Evolutionary conservation across 2,113 vertebrate species (phyloP).

Genomic region (Butastur rufipennis): DNA sequence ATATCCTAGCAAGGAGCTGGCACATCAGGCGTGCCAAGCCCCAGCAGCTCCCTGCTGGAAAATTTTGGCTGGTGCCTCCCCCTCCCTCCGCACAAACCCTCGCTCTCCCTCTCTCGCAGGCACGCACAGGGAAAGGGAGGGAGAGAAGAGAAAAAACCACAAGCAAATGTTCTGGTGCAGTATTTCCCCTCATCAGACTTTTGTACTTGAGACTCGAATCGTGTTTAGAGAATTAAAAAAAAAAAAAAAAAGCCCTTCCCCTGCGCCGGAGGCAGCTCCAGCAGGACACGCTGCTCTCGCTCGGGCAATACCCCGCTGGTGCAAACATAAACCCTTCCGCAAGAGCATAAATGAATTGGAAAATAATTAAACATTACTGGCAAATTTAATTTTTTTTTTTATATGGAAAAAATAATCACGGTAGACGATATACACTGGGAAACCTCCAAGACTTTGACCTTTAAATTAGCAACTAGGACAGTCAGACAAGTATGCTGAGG

Average conservation of each 20-base stretch:
- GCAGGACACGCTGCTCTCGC: background rate
- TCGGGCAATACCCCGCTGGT: background rate
- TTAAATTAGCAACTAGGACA: slow-evolving; percentile 34
- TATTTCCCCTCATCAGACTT: slow-evolving; percentile 2
- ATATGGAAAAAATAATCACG: background rate
- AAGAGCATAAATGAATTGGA: background rate
- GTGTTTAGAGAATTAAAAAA: background rate
- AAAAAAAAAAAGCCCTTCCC: background rate
- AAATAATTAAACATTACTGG: background rate
- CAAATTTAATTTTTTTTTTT: background rate
- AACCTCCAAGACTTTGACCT: slow-evolving; percentile 48
- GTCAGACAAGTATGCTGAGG: background rate
- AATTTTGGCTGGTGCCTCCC: background rate
- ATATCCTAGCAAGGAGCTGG: background rate
- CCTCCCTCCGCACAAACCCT: background rate
- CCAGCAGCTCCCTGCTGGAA: background rate
- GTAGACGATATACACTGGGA: slow-evolving; percentile 22
- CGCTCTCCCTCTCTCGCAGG: background rate
- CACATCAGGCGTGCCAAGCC: background rate
- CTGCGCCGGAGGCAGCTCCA: background rate
- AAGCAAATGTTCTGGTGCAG: slow-evolving; percentile 42
- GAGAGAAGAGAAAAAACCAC: slow-evolving; percentile 19
- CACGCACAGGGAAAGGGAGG: slow-evolving; percentile 38
- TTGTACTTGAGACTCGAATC: background rate
- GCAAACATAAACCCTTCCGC: background rate